Evolutionary conservation across 2,797 vertebrate species (phyloP).

Genomic region (Meriones psammophilus): DNA sequence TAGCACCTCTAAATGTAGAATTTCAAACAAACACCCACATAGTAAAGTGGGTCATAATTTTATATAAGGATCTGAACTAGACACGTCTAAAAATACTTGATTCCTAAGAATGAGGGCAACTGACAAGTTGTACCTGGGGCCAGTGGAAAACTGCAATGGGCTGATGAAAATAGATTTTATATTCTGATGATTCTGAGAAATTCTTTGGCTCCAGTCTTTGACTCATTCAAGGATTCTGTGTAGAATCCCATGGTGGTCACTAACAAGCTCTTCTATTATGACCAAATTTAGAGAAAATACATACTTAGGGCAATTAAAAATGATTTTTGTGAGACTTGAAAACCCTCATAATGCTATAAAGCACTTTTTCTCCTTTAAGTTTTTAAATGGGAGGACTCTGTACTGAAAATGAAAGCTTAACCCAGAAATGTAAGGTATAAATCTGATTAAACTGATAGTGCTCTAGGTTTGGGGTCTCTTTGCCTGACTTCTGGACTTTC

Average conservation of each 20-base stretch:
- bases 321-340: not conserved
- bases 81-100: conserved; percentile 61
- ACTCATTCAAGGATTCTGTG: not conserved
- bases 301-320: not conserved
- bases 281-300: conserved; percentile 18
- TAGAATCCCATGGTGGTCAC: not conserved
- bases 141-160: not conserved
- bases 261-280: conserved; percentile 12
- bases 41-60: conserved; percentile 60
- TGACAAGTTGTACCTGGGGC: not conserved
- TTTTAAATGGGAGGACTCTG: not conserved
- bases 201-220: not conserved
- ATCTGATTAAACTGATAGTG: not conserved
- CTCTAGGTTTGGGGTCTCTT: not conserved
- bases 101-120: conserved; percentile 47
- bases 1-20: not conserved
- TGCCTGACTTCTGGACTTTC: not conserved
- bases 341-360: conserved; percentile 39
- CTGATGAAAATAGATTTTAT: conserved; percentile 48
- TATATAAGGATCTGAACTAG: conserved; percentile 42
- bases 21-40: not conserved
- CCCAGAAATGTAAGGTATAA: not conserved
- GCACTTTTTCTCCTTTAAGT: not conserved
- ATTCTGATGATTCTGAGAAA: conserved; percentile 25
- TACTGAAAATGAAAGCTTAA: conserved; percentile 20